A percentile compares a stretch with the other conserved stretches of the same genome.
Conservation (phyloP, 2,797 vertebrate genomes). For the Silurus lanzhouensis region DNA sequence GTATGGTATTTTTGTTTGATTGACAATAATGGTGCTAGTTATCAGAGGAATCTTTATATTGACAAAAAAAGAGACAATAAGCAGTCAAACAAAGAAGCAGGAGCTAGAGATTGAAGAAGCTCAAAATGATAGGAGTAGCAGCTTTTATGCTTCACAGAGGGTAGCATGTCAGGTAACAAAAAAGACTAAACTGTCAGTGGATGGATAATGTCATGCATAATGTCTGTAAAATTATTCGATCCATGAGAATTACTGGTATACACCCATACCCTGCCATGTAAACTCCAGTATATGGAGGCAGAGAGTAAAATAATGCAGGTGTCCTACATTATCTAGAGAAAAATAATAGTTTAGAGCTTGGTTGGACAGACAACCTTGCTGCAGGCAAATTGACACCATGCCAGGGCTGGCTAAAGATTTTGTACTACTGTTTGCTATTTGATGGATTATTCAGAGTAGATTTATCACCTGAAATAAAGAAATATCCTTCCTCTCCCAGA, state of each 20-base stretch:
- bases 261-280: constrained; percentile 1
- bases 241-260: background rate
- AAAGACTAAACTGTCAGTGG: background rate
- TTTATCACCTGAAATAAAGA: constrained; percentile 49
- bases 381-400: constrained; percentile 19
- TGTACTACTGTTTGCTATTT: constrained; percentile 9
- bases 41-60: background rate
- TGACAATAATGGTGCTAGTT: background rate
- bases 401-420: constrained; percentile 6
- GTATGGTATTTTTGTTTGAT: background rate
- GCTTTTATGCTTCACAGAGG: background rate
- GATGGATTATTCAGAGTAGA: constrained; percentile 37
- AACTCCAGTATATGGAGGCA: background rate
- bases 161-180: background rate
- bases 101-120: background rate
- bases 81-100: background rate
- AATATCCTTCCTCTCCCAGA: constrained; percentile 16
- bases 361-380: constrained; percentile 18
- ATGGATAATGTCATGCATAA: background rate
- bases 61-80: background rate
- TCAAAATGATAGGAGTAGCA: background rate
- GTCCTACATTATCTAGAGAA: background rate
- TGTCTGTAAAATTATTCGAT: background rate
- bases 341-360: background rate
- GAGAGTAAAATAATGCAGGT: background rate